Conservation (phyloP, 2,888 invertebrate genomes). For the Digitonthophagus gazella region DNA sequence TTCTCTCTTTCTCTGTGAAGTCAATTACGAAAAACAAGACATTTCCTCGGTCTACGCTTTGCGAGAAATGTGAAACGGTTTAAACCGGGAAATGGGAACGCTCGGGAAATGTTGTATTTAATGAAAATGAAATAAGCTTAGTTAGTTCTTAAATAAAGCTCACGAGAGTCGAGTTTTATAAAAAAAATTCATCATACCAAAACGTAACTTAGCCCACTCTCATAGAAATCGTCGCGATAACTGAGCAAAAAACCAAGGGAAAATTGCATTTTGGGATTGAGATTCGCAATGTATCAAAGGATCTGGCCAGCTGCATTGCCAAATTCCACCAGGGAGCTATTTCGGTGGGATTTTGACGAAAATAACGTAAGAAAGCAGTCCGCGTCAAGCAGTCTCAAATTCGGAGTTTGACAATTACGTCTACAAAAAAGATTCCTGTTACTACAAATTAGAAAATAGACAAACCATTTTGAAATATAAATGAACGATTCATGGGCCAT, state of each 20-base stretch:
- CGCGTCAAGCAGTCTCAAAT: background rate
- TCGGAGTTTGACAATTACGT: too few species aligned
- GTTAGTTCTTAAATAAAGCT: background rate
- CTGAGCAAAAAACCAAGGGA: background rate
- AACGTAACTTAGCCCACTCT: background rate
- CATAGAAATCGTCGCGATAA: background rate
- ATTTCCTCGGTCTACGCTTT: too few species aligned
- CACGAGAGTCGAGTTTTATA: background rate
- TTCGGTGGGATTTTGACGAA: background rate
- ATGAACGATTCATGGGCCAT: background rate
- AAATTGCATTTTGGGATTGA: background rate
- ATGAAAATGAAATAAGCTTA: background rate
- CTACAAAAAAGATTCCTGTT: too few species aligned
- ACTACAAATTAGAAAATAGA: background rate
- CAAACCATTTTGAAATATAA: background rate
- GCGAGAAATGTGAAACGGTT: background rate
- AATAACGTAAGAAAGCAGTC: background rate
- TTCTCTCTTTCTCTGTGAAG: too few species aligned
- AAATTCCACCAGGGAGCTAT: background rate
- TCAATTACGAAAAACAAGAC: too few species aligned
- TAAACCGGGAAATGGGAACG: background rate
- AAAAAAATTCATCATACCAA: background rate
- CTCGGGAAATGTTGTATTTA: background rate
- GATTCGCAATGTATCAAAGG: background rate
- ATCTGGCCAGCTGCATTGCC: background rate